These are phyloP conservation scores for Cephalopachus bancanus DNA, from an alignment of 2,797 vertebrate species.

Conservation along the genomic window DNA sequence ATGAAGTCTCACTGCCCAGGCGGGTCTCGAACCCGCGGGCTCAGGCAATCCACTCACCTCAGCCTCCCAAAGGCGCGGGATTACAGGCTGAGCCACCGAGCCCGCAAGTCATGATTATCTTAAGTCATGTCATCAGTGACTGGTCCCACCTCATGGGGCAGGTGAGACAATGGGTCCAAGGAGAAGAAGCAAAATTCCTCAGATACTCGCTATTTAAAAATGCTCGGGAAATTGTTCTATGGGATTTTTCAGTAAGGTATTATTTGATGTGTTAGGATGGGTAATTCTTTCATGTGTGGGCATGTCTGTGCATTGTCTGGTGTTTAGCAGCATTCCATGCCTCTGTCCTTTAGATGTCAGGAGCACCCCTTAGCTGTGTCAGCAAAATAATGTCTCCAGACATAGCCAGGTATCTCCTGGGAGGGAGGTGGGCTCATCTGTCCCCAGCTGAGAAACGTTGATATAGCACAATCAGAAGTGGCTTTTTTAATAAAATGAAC, in stretches of 20 bases:
- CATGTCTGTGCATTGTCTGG: not conserved
- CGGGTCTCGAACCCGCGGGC: no score
- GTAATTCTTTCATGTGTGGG: not conserved
- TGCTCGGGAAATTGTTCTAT: not conserved
- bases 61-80: no score
- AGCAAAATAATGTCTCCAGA: not conserved
- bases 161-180: not conserved
- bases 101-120: not conserved
- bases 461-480: fast-evolving
- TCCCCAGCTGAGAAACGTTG: not conserved
- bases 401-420: not conserved
- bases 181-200: not conserved
- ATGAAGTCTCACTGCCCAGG: no score
- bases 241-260: not conserved
- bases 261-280: no score
- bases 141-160: not conserved
- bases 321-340: not conserved
- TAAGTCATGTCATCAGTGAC: not conserved
- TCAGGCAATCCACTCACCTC: no score
- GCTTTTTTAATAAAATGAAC: not conserved
- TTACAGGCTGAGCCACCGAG: no score
- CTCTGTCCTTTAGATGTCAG: not conserved
- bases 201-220: not conserved
- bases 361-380: not conserved
- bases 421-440: not conserved